These are phyloP conservation scores for Papilio glaucus DNA, from an alignment of 1,140 invertebrate species.

Conservation along the genomic window DNA sequence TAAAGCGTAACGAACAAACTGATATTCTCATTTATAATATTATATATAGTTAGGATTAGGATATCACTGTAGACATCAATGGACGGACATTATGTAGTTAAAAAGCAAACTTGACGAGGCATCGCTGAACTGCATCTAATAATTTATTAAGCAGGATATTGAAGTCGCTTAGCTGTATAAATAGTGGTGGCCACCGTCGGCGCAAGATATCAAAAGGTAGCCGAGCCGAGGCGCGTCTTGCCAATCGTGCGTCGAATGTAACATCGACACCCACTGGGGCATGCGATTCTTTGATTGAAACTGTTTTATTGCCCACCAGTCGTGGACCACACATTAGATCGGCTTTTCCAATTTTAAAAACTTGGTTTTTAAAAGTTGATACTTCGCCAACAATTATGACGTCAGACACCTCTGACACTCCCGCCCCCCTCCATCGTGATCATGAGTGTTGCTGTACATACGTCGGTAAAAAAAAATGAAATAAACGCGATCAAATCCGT, in stretches of 20 bases:
- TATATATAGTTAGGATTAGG: too few relatives aligned
- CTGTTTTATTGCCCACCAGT: constrained; percentile 31
- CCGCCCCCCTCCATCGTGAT: too few relatives aligned
- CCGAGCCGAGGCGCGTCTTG: constrained; percentile 12
- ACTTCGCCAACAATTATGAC: too few relatives aligned
- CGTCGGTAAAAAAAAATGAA: too few relatives aligned
- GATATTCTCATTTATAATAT: too few relatives aligned
- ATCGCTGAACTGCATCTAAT: not conserved
- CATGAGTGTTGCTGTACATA: too few relatives aligned
- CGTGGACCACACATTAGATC: constrained; percentile 41
- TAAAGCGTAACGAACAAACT: too few relatives aligned
- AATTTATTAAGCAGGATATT: not conserved
- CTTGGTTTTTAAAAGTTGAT: not conserved
- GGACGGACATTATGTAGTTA: not conserved
- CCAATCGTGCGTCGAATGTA: constrained; percentile 46
- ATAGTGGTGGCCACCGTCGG: not conserved
- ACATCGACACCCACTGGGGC: constrained; percentile 39
- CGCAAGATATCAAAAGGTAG: not conserved
- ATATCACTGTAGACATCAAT: not conserved
- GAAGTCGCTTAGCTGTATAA: not conserved
- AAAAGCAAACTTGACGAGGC: not conserved
- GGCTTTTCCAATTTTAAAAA: constrained; percentile 28
- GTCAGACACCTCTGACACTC: too few relatives aligned
- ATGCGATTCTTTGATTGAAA: constrained; percentile 43
- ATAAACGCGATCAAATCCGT: too few relatives aligned